A percentile compares a stretch with the other conserved stretches of the same genome.
Conservation (phyloP, 1,140 invertebrate genomes). For the Gryon sp. region DNA sequence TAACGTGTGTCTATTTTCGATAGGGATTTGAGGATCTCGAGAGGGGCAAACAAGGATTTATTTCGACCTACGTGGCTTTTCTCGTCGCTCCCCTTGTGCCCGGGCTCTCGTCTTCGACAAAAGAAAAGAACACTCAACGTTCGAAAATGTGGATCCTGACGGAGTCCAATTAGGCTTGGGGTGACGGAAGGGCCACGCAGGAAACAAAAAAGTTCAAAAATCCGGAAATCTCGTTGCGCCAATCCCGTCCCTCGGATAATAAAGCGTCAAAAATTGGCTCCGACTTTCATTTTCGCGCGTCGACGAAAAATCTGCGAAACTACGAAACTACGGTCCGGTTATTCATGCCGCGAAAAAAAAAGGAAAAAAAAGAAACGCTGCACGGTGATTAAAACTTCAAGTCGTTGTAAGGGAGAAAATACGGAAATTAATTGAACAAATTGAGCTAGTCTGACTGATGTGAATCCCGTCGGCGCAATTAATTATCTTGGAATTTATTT, state of each 20-base stretch:
- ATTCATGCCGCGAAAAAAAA: conserved; percentile 27
- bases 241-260: conserved; percentile 54
- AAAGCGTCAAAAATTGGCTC: conserved; percentile 52
- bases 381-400: conserved; percentile 33
- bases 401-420: conserved; percentile 18
- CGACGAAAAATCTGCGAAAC: conserved; percentile 34
- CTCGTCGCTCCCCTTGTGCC: conserved; percentile 3
- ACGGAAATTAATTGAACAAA: conserved; percentile 40
- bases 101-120: conserved; percentile 27
- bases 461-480: conserved; percentile 7
- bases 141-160: conserved; percentile 58
- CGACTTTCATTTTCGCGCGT: conserved; percentile 25
- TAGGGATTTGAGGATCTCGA: conserved; percentile 47
- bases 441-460: conserved; percentile 12
- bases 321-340: conserved; percentile 18
- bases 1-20: conserved; percentile 56
- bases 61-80: conserved; percentile 58
- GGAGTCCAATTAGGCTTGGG: conserved; percentile 70
- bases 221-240: conserved; percentile 55
- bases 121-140: conserved; percentile 69
- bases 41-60: conserved; percentile 63
- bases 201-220: conserved; percentile 65
- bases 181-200: conserved; percentile 43
- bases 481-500: conserved; percentile 34
- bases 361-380: too few species aligned